phyloP scores from a whole-genome alignment of 1,140 invertebrate genomes.

The Heliconius himera region DNA sequence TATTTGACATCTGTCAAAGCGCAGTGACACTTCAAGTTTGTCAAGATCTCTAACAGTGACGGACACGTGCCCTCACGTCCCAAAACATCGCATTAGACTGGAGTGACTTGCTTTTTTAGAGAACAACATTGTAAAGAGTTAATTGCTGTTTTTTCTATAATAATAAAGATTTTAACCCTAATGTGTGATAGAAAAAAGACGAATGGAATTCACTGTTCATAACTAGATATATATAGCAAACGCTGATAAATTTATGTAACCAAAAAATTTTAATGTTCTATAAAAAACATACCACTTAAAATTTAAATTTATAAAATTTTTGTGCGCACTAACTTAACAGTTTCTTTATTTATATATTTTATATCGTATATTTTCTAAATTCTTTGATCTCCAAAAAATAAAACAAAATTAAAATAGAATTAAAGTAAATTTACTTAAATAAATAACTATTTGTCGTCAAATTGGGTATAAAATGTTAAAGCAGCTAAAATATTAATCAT shows the following conservation, averaged over 20 bases:
- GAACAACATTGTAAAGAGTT: conserved; percentile 10
- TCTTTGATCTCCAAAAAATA: not conserved
- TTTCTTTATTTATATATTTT: no score
- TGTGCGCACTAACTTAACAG: not conserved
- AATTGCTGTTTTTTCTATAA: not conserved
- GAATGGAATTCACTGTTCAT: not conserved
- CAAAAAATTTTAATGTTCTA: not conserved
- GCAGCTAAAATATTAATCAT: conserved; percentile 9
- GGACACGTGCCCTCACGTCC: conserved; percentile 19
- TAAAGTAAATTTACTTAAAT: not conserved
- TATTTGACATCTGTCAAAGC: conserved; percentile 50
- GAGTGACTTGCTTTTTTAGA: conserved; percentile 26
- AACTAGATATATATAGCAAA: not conserved
- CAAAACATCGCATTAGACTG: conserved; percentile 8
- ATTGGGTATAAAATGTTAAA: not conserved
- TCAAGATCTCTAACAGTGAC: conserved; percentile 20
- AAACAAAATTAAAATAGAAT: not conserved
- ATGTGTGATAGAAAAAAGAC: not conserved
- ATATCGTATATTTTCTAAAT: not conserved
- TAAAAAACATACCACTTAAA: not conserved
- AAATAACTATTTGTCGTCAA: conserved; percentile 3
- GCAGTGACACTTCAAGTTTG: conserved; percentile 34
- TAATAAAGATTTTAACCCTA: not conserved
- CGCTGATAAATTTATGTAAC: not conserved
- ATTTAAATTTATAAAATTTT: not conserved